Evolutionary conservation across 35 echinoderm and acorn worm genomes (phyloP).

Genomic region (Diadema setosum): DNA sequence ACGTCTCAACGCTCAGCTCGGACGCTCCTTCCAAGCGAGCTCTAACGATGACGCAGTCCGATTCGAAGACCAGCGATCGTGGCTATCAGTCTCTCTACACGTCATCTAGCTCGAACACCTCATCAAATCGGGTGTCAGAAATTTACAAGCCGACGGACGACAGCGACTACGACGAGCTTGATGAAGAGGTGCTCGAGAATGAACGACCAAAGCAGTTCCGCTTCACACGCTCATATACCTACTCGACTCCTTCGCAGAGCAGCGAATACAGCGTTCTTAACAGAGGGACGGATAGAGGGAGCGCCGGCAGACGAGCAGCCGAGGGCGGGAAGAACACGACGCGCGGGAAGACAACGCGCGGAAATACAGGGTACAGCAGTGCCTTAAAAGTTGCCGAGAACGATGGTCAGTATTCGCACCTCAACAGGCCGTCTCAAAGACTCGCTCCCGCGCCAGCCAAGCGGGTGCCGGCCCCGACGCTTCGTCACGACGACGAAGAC

Average conservation of each 20-base stretch:
- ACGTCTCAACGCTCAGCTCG: background rate
- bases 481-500: conserved; percentile 8
- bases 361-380: background rate
- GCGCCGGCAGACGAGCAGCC: background rate
- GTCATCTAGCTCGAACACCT: background rate
- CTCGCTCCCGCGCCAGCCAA: background rate
- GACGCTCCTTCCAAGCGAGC: background rate
- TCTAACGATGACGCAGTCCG: background rate
- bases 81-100: conserved; percentile 11
- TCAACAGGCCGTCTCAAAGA: background rate
- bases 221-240: background rate
- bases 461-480: background rate
- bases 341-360: background rate
- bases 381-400: background rate
- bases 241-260: background rate
- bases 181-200: background rate
- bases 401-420: conserved; percentile 1
- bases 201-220: background rate
- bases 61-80: background rate
- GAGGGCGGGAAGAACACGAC: background rate
- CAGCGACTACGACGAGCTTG: conserved; percentile 7
- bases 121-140: background rate
- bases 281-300: background rate
- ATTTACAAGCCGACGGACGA: conserved; percentile 12
- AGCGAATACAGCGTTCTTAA: background rate